phyloP scores from a whole-genome alignment of 2,888 invertebrate genomes.

The Eristalis intricaria region DNA sequence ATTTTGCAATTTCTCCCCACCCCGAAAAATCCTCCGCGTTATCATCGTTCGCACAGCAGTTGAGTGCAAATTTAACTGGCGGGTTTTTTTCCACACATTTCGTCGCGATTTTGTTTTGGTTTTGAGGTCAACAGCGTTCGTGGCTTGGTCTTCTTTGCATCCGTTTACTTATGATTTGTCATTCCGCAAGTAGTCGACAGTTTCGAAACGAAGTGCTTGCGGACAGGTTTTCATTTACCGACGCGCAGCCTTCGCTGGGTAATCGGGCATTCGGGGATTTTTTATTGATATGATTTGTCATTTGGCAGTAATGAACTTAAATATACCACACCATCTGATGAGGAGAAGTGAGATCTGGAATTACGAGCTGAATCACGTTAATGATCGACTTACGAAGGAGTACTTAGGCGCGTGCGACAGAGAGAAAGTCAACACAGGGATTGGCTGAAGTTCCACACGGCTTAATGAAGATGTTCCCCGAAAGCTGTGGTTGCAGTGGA shows the following conservation, averaged over 20 bases:
- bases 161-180: background rate
- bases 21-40: background rate
- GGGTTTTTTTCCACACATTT: background rate
- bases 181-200: background rate
- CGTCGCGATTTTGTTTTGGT: background rate
- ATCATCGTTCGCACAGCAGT: background rate
- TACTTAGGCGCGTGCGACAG: too few species aligned
- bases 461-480: too few species aligned
- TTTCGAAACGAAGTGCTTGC: background rate
- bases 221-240: background rate
- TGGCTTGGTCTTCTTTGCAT: background rate
- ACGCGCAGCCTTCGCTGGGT: background rate
- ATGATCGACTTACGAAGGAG: too few species aligned
- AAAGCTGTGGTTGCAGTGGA: too few species aligned
- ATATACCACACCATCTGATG: background rate
- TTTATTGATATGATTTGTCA: conserved; percentile 1
- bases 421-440: too few species aligned
- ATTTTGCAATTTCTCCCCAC: background rate
- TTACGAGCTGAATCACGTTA: background rate
- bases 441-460: too few species aligned
- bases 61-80: background rate
- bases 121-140: background rate
- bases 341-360: background rate
- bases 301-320: background rate
- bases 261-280: background rate